phyloP scores from a whole-genome alignment of 2,888 invertebrate species.

The Seira ritae region DNA sequence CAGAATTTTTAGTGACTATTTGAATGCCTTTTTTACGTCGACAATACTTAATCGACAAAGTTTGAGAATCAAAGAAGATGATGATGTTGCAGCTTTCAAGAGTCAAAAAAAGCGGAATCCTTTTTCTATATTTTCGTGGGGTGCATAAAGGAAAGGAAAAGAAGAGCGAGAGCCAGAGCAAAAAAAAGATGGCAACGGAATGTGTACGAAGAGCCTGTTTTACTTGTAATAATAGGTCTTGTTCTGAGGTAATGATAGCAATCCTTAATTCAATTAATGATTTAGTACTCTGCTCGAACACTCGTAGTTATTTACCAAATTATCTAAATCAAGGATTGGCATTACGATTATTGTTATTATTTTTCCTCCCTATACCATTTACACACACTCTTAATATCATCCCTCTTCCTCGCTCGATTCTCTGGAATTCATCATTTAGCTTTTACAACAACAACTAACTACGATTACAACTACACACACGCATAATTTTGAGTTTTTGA shows the following conservation, averaged over 20 bases:
- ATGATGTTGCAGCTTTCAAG: too few relatives aligned
- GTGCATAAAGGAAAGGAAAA: too few relatives aligned
- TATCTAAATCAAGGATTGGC: slow-evolving; percentile 65
- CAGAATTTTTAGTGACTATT: too few relatives aligned
- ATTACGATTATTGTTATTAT: slow-evolving; percentile 63
- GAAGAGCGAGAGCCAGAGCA: too few relatives aligned
- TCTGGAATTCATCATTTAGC: slow-evolving; percentile 56
- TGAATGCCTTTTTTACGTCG: too few relatives aligned
- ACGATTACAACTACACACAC: background rate
- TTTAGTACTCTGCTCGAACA: slow-evolving; percentile 61
- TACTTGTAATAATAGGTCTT: slow-evolving; percentile 63
- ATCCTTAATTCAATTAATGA: slow-evolving; percentile 66
- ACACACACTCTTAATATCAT: slow-evolving; percentile 49
- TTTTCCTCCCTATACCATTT: slow-evolving; percentile 35
- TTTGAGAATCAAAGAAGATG: too few relatives aligned
- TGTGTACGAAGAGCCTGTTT: slow-evolving; percentile 58
- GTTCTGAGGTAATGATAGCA: slow-evolving; percentile 63
- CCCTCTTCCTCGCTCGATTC: slow-evolving; percentile 45
- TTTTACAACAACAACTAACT: background rate
- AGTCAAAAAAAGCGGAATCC: too few relatives aligned
- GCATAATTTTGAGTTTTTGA: too few relatives aligned
- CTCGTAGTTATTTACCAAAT: slow-evolving; percentile 61
- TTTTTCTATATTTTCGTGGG: too few relatives aligned
- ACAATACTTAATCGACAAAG: too few relatives aligned
- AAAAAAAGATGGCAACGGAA: slow-evolving; percentile 29